These are phyloP conservation scores for Coluber constrictor DNA, from an alignment of 2,797 vertebrate genomes.

Conservation along the genomic window DNA sequence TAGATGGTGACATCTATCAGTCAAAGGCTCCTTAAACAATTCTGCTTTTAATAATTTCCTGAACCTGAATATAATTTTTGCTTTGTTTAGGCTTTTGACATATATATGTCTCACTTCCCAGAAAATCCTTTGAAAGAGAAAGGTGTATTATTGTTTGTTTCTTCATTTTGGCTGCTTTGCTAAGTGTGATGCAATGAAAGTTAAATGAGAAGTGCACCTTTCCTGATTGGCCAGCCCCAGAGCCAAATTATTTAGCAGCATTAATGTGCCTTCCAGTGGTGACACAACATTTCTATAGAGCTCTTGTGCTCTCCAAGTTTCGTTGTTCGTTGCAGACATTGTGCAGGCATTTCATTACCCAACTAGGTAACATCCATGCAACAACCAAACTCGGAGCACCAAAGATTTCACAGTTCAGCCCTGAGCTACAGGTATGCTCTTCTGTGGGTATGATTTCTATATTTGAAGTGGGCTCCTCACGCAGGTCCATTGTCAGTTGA, in stretches of 20 bases:
- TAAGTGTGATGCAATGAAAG: not conserved
- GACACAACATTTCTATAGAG: not conserved
- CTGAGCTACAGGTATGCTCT: not conserved
- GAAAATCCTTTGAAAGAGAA: not conserved
- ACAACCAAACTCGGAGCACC: not conserved
- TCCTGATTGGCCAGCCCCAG: not conserved
- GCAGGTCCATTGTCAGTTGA: not conserved
- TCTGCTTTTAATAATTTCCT: not conserved
- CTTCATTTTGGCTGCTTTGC: not conserved
- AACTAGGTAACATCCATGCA: not conserved
- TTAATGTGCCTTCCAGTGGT: too few species aligned
- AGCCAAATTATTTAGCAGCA: not conserved
- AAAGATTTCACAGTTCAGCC: not conserved
- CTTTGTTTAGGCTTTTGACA: slow-evolving; percentile 12
- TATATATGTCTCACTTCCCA: not conserved
- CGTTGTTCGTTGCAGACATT: not conserved
- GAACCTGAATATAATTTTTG: not conserved
- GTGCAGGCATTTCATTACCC: not conserved
- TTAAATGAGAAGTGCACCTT: not conserved
- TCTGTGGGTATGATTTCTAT: not conserved
- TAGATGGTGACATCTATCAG: not conserved
- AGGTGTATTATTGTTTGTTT: not conserved
- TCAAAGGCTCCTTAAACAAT: not conserved
- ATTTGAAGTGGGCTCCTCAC: too few species aligned
- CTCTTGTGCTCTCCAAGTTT: not conserved